Conservation (phyloP, 2,888 invertebrate species). For the Onchidella celtica region DNA sequence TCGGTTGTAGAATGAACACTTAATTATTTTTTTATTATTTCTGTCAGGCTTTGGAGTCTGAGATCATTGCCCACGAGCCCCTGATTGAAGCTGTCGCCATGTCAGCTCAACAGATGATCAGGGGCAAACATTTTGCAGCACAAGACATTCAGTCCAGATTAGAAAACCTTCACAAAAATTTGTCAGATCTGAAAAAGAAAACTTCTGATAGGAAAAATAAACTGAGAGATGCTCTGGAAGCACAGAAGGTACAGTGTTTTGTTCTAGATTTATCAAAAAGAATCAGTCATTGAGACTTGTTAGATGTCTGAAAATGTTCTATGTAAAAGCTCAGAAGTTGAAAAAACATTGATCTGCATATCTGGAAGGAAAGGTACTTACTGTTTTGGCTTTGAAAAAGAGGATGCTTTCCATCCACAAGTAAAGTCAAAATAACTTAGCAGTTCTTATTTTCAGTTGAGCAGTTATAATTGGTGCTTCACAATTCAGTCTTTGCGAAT, state of each 20-base stretch:
- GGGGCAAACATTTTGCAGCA: slow-evolving; percentile 92
- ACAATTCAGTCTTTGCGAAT: too few species aligned
- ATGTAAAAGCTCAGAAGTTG: too few species aligned
- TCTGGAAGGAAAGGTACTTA: too few species aligned
- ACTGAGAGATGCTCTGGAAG: slow-evolving; percentile 90
- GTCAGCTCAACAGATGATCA: slow-evolving; percentile 89
- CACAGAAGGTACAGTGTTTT: slow-evolving; percentile 85
- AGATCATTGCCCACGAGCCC: slow-evolving; percentile 92
- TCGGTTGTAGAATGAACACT: too few species aligned
- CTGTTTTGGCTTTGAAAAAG: too few species aligned
- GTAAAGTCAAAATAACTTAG: too few species aligned
- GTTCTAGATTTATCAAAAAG: neutral
- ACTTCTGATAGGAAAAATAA: slow-evolving; percentile 83
- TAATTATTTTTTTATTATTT: neutral
- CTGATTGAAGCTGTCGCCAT: slow-evolving; percentile 87
- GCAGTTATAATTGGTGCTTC: too few species aligned
- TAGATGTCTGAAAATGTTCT: neutral
- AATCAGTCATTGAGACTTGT: neutral
- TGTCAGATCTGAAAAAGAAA: slow-evolving; percentile 86
- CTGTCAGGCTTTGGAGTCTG: slow-evolving; percentile 88
- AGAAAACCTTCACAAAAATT: slow-evolving; percentile 86
- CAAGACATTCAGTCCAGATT: slow-evolving; percentile 87
- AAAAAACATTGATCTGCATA: too few species aligned
- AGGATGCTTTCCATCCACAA: too few species aligned
- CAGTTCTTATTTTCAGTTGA: too few species aligned